phyloP scores from a whole-genome alignment of 2,888 invertebrate species.

The Agrotis exclamationis region DNA sequence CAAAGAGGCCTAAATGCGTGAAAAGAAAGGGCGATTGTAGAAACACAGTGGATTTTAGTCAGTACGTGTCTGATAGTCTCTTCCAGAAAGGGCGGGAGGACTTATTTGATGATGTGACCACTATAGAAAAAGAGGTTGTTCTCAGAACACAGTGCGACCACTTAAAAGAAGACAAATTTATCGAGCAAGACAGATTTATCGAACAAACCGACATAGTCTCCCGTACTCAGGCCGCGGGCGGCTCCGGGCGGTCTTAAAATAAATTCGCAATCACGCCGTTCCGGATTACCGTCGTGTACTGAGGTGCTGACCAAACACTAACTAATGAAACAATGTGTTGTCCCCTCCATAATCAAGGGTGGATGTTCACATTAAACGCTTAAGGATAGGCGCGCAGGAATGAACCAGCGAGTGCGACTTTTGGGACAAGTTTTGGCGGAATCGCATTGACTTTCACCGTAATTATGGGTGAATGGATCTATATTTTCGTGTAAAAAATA shows the following conservation, averaged over 20 bases:
- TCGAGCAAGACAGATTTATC: too few species aligned
- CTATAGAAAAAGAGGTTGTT: too few species aligned
- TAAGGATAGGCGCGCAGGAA: conserved; percentile 55
- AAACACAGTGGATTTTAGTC: too few species aligned
- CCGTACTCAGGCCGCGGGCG: neutral
- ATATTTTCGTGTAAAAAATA: neutral
- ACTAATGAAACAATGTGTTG: conserved; percentile 80
- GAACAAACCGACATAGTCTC: conserved; percentile 12
- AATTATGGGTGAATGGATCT: neutral
- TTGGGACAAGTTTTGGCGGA: neutral
- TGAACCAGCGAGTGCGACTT: conserved; percentile 34
- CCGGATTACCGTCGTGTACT: conserved; percentile 68
- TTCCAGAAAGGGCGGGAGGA: too few species aligned
- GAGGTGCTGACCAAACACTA: conserved; percentile 80
- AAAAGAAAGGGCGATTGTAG: too few species aligned
- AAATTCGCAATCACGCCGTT: conserved; percentile 60
- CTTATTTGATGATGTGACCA: too few species aligned
- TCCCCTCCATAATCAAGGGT: conserved; percentile 77
- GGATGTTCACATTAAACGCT: conserved; percentile 71
- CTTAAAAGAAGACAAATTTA: too few species aligned
- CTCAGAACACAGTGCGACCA: neutral
- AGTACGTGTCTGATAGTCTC: too few species aligned
- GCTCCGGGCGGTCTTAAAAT: conserved; percentile 53
- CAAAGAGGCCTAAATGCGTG: too few species aligned
- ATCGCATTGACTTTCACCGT: neutral